A percentile compares a stretch with the other conserved stretches of the same genome.
phyloP scores from a whole-genome alignment of 2,113 vertebrate genomes.

The Chrysemys picta region DNA sequence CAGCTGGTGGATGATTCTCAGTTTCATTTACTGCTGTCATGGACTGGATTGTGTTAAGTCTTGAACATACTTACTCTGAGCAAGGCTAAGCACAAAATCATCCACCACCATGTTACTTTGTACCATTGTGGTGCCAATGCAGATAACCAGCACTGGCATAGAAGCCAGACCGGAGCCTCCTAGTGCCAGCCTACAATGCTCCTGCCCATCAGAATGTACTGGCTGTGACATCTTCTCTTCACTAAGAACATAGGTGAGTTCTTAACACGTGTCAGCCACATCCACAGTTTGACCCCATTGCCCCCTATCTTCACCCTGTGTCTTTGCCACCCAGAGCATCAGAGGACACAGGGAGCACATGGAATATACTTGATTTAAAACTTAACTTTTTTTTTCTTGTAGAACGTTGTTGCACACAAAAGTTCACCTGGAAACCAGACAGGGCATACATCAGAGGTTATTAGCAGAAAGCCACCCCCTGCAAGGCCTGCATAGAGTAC shows the following conservation, averaged over 20 bases:
- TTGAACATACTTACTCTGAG: background rate
- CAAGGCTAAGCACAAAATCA: background rate
- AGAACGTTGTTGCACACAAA: background rate
- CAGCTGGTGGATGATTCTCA: constrained; percentile 64
- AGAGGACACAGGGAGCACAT: background rate
- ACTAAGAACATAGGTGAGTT: background rate
- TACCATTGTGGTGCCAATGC: rapidly evolving
- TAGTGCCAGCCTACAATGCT: background rate
- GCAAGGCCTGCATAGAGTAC: background rate
- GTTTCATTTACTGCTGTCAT: constrained; percentile 67
- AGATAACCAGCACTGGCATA: rapidly evolving
- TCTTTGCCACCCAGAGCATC: background rate
- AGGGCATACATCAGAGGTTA: no score
- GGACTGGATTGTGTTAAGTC: constrained; percentile 67
- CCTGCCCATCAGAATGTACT: background rate
- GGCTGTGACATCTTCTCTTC: background rate
- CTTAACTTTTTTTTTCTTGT: background rate
- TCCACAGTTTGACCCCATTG: background rate
- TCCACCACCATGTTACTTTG: rapidly evolving
- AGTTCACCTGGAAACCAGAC: background rate
- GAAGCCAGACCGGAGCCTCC: background rate
- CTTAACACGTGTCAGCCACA: background rate
- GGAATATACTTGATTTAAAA: background rate
- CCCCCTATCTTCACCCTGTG: background rate
- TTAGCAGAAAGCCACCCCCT: background rate